Conservation (phyloP, 2,797 vertebrate species). For the Mionectes olivaceus region DNA sequence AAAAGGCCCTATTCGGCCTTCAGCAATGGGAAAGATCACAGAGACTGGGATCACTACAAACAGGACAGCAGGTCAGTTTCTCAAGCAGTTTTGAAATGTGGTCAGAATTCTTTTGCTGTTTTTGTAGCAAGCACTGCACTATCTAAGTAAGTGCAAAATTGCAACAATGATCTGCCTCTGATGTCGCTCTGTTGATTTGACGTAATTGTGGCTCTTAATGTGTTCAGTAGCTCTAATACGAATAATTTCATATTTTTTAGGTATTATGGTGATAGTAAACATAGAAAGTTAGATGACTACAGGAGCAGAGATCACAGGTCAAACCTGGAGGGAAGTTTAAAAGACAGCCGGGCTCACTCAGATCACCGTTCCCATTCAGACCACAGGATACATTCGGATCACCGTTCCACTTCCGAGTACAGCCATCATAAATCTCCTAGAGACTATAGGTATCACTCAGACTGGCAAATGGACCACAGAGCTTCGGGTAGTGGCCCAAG, state of each 20-base stretch:
- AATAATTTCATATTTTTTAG: constrained; percentile 56
- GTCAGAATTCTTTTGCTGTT: not conserved
- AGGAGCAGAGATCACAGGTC: constrained; percentile 90
- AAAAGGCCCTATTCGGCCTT: constrained; percentile 94
- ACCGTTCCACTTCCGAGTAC: constrained; percentile 85
- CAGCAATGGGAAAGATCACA: constrained; percentile 97
- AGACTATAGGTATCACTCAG: constrained; percentile 93
- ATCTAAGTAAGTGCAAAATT: not conserved
- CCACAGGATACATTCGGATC: constrained; percentile 81
- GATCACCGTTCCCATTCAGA: constrained; percentile 87
- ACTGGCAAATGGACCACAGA: constrained; percentile 94
- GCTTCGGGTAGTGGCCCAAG: constrained; percentile 89
- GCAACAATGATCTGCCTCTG: not conserved
- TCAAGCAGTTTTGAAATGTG: not conserved
- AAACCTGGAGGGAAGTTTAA: constrained; percentile 83
- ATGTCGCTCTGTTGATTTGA: not conserved
- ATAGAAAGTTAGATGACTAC: constrained; percentile 91
- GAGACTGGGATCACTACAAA: constrained; percentile 87
- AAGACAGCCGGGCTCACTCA: constrained; percentile 83
- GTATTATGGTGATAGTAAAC: constrained; percentile 86
- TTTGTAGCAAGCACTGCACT: not conserved
- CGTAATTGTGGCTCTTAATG: not conserved
- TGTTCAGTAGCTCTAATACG: constrained; percentile 16
- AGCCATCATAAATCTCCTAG: constrained; percentile 87
- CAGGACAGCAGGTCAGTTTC: constrained; percentile 83